Base-by-base conservation (phyloP, 2,888 invertebrate species). In the Cryptocheilus praepositus region DNA sequence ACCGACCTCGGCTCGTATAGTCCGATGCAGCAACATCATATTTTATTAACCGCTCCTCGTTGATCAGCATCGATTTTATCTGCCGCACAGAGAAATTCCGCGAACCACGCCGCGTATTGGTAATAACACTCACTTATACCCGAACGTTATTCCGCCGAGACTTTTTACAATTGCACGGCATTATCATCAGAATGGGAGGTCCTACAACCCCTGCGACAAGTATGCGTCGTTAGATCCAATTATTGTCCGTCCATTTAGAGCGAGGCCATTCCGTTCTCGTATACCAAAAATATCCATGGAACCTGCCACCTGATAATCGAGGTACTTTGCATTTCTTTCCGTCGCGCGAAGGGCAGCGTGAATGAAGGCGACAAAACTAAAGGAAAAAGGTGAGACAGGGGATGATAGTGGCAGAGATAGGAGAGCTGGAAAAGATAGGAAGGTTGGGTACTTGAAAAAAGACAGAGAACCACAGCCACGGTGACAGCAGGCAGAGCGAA, bases 271-370 rank as follows among this genome's bases (percentile, higher is more conserved):
- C 25, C 46, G 51, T 16, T 52, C 43, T 46, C 44, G 45, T 51
- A 36, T 43, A 62, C 45, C 21, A 64, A 69, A 77, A 71, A 77
- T 76, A 73, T 64, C 71, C 68, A 67, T 52, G 61, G 70, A 65
- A 70, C 55, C 67, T 71, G 69, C 58, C 66, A 64, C 54, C 67
- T 69, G 76, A 76, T 77, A 77, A 77, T 77, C 76, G 73, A 45
- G 64, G 66, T 70, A 74, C 61, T 78, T 74, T 76, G 69, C 71
- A 78, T 78, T 73, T 68, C 51, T 55, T 44, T 43, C 19, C 18
- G 49, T 18, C 11, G 53, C 56, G 45, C 36, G 19, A 52, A 46
- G 16, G 19, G 21, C 18, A 16, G 16, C 46, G 19, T 16, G 45
- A 5, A 43, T 16, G 15, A 15, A 45, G 53, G 61, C 53, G 58